Percentiles rank a stretch among this genome's conserved stretches.
Conservation (phyloP, 2,113 vertebrate species). For the Fukomys damarensis region DNA sequence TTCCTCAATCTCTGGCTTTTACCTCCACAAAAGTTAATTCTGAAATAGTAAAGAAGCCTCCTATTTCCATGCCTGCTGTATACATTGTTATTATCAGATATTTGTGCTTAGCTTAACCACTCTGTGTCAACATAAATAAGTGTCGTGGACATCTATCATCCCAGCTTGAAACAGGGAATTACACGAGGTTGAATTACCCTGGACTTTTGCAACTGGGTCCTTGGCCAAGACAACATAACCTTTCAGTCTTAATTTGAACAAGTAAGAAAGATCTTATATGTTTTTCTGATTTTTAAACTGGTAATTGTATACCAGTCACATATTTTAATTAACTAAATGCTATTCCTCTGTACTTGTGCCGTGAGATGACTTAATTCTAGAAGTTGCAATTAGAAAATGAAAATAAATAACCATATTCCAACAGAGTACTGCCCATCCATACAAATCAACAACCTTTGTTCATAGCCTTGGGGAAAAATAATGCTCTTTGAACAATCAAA, state of each 20-base stretch:
- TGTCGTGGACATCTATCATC: slow-evolving; percentile 10
- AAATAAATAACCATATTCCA: slow-evolving; percentile 67
- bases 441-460: slow-evolving; percentile 62
- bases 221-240: slow-evolving; percentile 68
- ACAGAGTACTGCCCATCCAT: neutral
- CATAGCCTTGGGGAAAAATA: neutral
- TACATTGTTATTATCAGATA: neutral
- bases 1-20: neutral
- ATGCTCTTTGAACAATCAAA: slow-evolving; percentile 53
- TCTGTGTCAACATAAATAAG: slow-evolving; percentile 54
- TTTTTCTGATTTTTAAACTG: slow-evolving; percentile 73
- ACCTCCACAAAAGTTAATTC: slow-evolving; percentile 59
- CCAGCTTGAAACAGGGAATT: slow-evolving; percentile 52
- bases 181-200: slow-evolving; percentile 58
- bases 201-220: slow-evolving; percentile 42
- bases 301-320: slow-evolving; percentile 69
- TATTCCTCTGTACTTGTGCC: slow-evolving; percentile 74
- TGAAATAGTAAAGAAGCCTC: slow-evolving; percentile 61
- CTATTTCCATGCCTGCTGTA: slow-evolving; percentile 52
- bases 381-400: slow-evolving; percentile 64
- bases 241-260: slow-evolving; percentile 68
- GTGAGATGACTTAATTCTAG: slow-evolving; percentile 70
- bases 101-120: slow-evolving; percentile 54
- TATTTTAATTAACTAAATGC: slow-evolving; percentile 78
- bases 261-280: slow-evolving; percentile 65